Conservation (phyloP, 2,888 invertebrate species). For the Belgica antarctica region DNA sequence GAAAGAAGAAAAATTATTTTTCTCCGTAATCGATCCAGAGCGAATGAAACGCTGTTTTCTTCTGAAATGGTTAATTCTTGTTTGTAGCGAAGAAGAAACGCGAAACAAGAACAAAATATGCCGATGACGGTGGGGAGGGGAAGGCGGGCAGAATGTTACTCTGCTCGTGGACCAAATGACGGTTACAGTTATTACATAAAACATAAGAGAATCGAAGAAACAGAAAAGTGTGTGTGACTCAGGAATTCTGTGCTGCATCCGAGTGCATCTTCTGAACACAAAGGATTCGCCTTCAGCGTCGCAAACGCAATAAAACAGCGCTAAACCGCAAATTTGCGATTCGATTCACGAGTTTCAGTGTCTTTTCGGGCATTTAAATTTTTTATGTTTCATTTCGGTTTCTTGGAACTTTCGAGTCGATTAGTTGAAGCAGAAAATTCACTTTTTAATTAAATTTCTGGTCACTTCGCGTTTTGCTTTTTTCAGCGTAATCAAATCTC, state of each 20-base stretch:
- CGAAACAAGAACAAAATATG: background rate
- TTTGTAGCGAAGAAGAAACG: background rate
- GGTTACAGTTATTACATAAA: background rate
- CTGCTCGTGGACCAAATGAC: background rate
- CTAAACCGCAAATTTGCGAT: background rate
- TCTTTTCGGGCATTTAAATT: background rate
- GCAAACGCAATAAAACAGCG: background rate
- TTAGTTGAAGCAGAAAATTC: no score
- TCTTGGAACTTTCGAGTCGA: background rate
- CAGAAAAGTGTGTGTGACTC: background rate
- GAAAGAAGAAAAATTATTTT: background rate
- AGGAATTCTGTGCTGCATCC: background rate
- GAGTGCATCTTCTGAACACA: background rate
- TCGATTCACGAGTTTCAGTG: background rate
- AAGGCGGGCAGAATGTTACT: background rate
- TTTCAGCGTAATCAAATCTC: background rate
- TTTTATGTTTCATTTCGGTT: background rate
- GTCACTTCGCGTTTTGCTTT: background rate
- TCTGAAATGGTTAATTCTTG: background rate
- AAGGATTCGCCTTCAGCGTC: no score
- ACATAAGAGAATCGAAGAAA: background rate
- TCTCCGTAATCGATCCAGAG: background rate
- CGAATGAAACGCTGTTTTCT: background rate
- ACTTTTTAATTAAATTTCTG: background rate
- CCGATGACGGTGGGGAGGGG: background rate